These are phyloP conservation scores for Pachypeltis micranthus DNA, from an alignment of 1,140 invertebrate species.

Conservation along the genomic window DNA sequence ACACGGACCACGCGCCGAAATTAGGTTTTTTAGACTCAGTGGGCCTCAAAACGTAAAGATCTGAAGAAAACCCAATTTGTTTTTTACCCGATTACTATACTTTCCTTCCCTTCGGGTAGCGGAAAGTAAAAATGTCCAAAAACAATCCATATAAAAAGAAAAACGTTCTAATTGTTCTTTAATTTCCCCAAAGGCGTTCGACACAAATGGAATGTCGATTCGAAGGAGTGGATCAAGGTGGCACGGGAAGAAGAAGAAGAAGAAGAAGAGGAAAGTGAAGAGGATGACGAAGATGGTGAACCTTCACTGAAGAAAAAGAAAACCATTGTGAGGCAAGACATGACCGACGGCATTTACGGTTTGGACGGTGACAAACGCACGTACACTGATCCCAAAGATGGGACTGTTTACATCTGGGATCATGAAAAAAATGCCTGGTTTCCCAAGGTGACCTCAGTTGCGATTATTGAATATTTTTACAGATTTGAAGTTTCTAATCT, in stretches of 20 bases:
- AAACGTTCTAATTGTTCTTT: neutral
- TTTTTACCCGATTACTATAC: too few relatives aligned
- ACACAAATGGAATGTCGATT: slow-evolving; percentile 35
- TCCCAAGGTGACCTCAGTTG: slow-evolving; percentile 75
- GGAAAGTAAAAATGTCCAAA: slow-evolving; percentile 2
- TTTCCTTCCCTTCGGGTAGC: too few relatives aligned
- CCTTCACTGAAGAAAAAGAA: slow-evolving; percentile 28
- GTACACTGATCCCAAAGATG: slow-evolving; percentile 74
- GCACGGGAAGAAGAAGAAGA: slow-evolving; percentile 18
- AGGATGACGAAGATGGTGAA: slow-evolving; percentile 29
- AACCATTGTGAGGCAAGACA: slow-evolving; percentile 33
- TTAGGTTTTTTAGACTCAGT: too few relatives aligned
- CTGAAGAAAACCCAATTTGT: too few relatives aligned
- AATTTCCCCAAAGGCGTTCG: too few relatives aligned
- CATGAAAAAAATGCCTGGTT: slow-evolving; percentile 83
- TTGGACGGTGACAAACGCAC: slow-evolving; percentile 66
- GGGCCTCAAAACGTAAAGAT: too few relatives aligned
- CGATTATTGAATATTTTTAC: slow-evolving; percentile 8
- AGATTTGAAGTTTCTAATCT: slow-evolving; percentile 10
- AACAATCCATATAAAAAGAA: too few relatives aligned
- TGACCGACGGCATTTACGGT: slow-evolving; percentile 43
- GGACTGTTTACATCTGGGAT: slow-evolving; percentile 85
- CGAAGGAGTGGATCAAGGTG: slow-evolving; percentile 47
- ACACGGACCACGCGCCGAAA: too few relatives aligned
- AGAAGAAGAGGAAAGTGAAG: slow-evolving; percentile 33